phyloP scores from a whole-genome alignment of 2,113 vertebrate species.

The human region GRCh38 chr12:94698001-94698500 shows the following conservation, averaged over 20 bases:
- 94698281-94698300: not conserved
- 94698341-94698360: not conserved
- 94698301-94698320: not conserved
- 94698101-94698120: slow-evolving; percentile 37
- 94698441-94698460: no score
- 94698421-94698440: no score
- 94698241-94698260: not conserved
- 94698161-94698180: not conserved
- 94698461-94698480: no score
- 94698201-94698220: not conserved
- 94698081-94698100: slow-evolving; percentile 41
- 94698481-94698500: no score
- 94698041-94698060: not conserved
- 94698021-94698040: not conserved
- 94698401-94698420: no score
- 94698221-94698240: not conserved
- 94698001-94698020: not conserved
- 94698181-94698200: not conserved
- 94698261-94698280: not conserved
- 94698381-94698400: no score
- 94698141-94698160: not conserved
- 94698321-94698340: not conserved
- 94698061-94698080: not conserved
- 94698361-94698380: no score
- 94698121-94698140: not conserved